Evolutionary conservation across 2,888 invertebrate genomes (phyloP).

Genomic region (Leptinotarsa juncta): DNA sequence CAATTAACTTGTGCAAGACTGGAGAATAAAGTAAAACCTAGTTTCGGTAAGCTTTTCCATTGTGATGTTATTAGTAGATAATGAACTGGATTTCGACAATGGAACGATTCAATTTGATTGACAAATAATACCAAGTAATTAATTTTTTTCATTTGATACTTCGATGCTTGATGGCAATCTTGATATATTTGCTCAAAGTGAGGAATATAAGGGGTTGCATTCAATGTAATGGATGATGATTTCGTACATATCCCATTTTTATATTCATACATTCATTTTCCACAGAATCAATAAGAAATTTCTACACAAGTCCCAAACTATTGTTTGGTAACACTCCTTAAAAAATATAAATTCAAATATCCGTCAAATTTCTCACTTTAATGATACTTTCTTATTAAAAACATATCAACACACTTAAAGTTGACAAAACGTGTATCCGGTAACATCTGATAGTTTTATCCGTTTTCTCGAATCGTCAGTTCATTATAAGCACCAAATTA

Average conservation of each 20-base stretch:
- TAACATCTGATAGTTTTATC: not conserved
- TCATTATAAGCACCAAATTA: not conserved
- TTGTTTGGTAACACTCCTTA: too few species aligned
- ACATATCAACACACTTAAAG: not conserved
- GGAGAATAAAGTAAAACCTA: not conserved
- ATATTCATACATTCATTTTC: too few species aligned
- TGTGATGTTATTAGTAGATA: not conserved
- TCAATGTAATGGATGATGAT: not conserved
- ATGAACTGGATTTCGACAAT: slow-evolving; percentile 2
- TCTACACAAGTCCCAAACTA: too few species aligned
- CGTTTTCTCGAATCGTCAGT: not conserved
- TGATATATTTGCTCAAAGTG: not conserved
- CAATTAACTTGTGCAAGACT: slow-evolving; percentile 21
- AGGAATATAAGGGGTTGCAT: not conserved
- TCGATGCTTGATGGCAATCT: not conserved
- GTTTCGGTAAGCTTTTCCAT: slow-evolving; percentile 13
- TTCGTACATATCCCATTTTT: too few species aligned
- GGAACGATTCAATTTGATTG: not conserved
- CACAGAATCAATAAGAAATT: too few species aligned
- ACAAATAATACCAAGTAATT: not conserved
- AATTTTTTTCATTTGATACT: not conserved
- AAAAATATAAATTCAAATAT: too few species aligned
- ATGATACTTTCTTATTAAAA: too few species aligned
- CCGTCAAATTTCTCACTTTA: too few species aligned
- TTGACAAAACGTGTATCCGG: not conserved